Conservation (phyloP, 2,113 vertebrate species). For the Osmerus mordax region DNA sequence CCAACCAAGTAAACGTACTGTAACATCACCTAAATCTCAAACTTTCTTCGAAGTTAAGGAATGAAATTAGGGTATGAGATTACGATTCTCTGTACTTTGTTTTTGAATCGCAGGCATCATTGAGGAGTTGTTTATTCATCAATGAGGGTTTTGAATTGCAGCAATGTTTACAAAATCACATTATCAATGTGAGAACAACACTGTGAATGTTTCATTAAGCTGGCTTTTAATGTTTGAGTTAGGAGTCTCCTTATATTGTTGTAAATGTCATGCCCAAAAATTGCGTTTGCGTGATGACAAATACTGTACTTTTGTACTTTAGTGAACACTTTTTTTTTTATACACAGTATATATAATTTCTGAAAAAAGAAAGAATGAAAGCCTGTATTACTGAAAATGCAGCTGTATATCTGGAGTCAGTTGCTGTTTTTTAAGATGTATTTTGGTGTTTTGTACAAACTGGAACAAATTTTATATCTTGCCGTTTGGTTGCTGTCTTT, state of each 20-base stretch:
- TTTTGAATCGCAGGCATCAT: slow-evolving; percentile 17
- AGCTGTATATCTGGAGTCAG: slow-evolving; percentile 39
- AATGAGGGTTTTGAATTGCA: slow-evolving; percentile 49
- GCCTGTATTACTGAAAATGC: slow-evolving; percentile 58
- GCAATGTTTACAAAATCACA: slow-evolving; percentile 65
- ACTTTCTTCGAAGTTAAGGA: neutral
- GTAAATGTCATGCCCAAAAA: slow-evolving; percentile 46
- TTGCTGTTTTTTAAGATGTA: slow-evolving; percentile 46
- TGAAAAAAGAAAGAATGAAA: slow-evolving; percentile 17
- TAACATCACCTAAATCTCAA: neutral
- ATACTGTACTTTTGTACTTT: slow-evolving; percentile 35
- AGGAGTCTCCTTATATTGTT: slow-evolving; percentile 29
- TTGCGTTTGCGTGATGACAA: slow-evolving; percentile 31
- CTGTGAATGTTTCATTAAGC: slow-evolving; percentile 62
- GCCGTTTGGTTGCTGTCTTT: slow-evolving; percentile 50
- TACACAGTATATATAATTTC: slow-evolving; percentile 15
- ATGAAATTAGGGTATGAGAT: slow-evolving; percentile 2
- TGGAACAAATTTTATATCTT: slow-evolving; percentile 64
- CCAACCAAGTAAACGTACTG: no score
- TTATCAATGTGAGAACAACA: slow-evolving; percentile 56
- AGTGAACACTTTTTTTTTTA: slow-evolving; percentile 28
- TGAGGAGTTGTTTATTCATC: slow-evolving; percentile 52
- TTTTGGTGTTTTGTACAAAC: slow-evolving; percentile 66
- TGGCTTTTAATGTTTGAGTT: slow-evolving; percentile 44
- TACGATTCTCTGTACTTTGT: slow-evolving; percentile 6